These are phyloP conservation scores for Brenthis daphne DNA, from an alignment of 2,888 invertebrate species.

Conservation along the genomic window DNA sequence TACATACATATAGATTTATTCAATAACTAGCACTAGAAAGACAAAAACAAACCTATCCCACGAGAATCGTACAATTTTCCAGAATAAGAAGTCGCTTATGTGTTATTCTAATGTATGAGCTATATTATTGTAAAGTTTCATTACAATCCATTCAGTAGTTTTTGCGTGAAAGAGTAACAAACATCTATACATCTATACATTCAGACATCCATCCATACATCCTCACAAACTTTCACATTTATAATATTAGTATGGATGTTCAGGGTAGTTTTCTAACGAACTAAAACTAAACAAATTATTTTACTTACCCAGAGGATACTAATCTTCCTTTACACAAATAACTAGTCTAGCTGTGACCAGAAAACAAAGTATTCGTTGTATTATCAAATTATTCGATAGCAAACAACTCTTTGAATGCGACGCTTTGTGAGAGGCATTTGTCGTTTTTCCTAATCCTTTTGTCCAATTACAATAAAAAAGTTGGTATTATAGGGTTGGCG, in stretches of 20 bases:
- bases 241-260: no score
- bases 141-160: no score
- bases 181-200: no score
- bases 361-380: conserved; percentile 57
- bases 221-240: neutral
- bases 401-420: conserved; percentile 56
- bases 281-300: conserved; percentile 15
- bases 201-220: no score
- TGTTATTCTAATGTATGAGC: neutral
- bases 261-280: neutral
- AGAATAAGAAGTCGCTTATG: no score
- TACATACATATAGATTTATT: no score
- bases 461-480: conserved; percentile 68
- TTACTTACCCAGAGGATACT: neutral
- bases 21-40: no score
- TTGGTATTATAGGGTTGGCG: conserved; percentile 30
- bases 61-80: no score
- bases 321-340: conserved; percentile 26
- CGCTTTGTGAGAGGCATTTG: conserved; percentile 66
- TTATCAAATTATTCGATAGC: conserved; percentile 64
- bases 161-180: no score
- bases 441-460: conserved; percentile 65
- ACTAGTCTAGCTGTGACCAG: conserved; percentile 44
- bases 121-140: neutral
- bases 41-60: no score